These are phyloP conservation scores for Cygnus olor DNA, from an alignment of 2,797 vertebrate species.

Conservation along the genomic window DNA sequence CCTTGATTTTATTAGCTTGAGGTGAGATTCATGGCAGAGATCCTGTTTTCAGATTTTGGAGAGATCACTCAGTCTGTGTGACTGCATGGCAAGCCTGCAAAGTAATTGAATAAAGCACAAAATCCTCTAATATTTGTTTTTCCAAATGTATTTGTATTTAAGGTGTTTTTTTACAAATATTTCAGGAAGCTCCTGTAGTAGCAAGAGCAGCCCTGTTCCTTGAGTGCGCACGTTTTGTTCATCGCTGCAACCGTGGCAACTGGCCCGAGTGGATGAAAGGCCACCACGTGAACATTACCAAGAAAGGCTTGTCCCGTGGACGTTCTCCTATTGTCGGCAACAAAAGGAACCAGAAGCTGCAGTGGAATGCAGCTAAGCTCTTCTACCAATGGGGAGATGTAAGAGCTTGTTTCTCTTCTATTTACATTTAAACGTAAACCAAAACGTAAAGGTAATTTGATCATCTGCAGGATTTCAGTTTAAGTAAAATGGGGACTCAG, in stretches of 20 bases:
- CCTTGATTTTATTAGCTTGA: not conserved
- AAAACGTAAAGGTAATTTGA: not conserved
- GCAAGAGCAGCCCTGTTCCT: constrained; percentile 95
- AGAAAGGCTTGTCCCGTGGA: constrained; percentile 93
- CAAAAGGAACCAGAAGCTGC: constrained; percentile 97
- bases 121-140: not conserved
- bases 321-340: constrained; percentile 95
- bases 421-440: accelerated
- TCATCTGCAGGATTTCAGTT: not conserved
- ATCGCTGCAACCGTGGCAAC: constrained; percentile 97
- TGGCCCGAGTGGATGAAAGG: constrained; percentile 99
- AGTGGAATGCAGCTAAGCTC: constrained; percentile 97
- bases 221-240: constrained; percentile 96
- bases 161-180: not conserved
- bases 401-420: constrained; percentile 69
- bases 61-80: not conserved
- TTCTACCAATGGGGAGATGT: constrained; percentile 99
- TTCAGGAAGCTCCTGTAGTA: constrained; percentile 95
- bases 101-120: not conserved
- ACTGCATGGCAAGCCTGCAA: not conserved
- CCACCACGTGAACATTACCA: constrained; percentile 97
- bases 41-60: not conserved
- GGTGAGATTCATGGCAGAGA: not conserved
- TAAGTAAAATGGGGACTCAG: not conserved
- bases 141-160: not conserved